These are phyloP conservation scores for Hydropsyche betteni DNA, from an alignment of 2,888 invertebrate genomes.

Conservation along the genomic window DNA sequence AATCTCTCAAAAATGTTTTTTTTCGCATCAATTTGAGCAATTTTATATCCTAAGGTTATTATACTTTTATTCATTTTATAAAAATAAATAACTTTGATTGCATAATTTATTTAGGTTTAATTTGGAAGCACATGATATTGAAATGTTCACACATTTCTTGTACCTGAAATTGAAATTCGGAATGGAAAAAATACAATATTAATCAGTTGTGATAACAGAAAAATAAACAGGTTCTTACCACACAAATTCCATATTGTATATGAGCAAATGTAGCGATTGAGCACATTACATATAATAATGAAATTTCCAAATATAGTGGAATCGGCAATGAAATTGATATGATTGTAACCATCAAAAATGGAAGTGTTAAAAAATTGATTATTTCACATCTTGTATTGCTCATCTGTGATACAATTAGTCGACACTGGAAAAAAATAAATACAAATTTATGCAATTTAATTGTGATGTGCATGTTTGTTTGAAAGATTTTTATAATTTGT, in stretches of 20 bases:
- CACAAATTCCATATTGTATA: slow-evolving; percentile 89
- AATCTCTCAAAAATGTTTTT: not conserved
- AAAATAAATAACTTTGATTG: slow-evolving; percentile 22
- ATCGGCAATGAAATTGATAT: slow-evolving; percentile 58
- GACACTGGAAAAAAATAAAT: slow-evolving; percentile 75
- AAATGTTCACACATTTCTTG: slow-evolving; percentile 95
- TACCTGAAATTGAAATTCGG: slow-evolving; percentile 69
- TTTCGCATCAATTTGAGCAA: slow-evolving; percentile 13
- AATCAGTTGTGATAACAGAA: slow-evolving; percentile 7
- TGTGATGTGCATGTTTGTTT: not conserved
- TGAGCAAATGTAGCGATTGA: slow-evolving; percentile 79
- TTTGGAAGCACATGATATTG: slow-evolving; percentile 84
- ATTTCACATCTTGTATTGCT: slow-evolving; percentile 88
- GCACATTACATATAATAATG: slow-evolving; percentile 77
- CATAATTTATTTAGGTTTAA: slow-evolving; percentile 51
- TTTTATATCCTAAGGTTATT: not conserved
- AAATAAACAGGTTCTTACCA: slow-evolving; percentile 72
- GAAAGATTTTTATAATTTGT: not conserved
- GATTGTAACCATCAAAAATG: slow-evolving; percentile 66
- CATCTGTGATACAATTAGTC: slow-evolving; percentile 98
- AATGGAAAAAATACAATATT: slow-evolving; percentile 21
- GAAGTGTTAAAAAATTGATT: slow-evolving; percentile 76
- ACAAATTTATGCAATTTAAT: slow-evolving; percentile 7
- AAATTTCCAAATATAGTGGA: slow-evolving; percentile 69
- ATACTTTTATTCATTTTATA: not conserved